Conservation (phyloP, 2,888 invertebrate species). For the Copidosoma aretas region DNA sequence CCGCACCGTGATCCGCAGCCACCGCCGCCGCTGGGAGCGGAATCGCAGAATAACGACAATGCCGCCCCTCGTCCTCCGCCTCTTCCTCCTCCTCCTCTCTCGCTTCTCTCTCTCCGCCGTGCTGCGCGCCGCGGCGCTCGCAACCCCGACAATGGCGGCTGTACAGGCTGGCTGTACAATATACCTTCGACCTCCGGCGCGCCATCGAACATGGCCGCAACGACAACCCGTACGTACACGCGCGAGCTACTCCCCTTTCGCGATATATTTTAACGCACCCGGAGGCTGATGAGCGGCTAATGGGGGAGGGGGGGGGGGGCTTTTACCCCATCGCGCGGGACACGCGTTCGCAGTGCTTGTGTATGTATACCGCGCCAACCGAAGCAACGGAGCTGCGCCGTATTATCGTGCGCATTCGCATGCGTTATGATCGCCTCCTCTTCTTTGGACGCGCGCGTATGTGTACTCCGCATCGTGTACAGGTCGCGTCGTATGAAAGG, state of each 20-base stretch:
- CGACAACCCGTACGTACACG: constrained; percentile 11
- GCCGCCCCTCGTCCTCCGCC: constrained; percentile 13
- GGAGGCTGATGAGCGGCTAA: constrained; percentile 59
- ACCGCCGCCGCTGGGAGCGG: constrained; percentile 46
- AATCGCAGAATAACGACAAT: constrained; percentile 61
- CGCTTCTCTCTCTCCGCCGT: neutral
- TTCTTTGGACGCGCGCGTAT: constrained; percentile 12
- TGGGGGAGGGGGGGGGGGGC: constrained; percentile 46
- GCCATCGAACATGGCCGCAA: constrained; percentile 13
- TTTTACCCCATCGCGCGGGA: neutral
- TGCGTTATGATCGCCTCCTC: constrained; percentile 51
- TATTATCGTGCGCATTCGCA: constrained; percentile 51
- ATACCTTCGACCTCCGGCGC: constrained; percentile 42
- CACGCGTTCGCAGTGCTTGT: constrained; percentile 8
- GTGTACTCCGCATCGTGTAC: constrained; percentile 38
- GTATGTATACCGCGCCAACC: too few relatives aligned
- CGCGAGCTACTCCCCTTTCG: neutral
- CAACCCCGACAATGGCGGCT: constrained; percentile 48
- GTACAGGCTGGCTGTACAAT: too few relatives aligned
- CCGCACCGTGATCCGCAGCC: constrained; percentile 48
- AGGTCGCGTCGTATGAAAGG: constrained; percentile 41
- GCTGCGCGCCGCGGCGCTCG: neutral
- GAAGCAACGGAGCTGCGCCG: constrained; percentile 46
- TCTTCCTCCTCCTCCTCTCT: neutral
- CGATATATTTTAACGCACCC: constrained; percentile 46